These are phyloP conservation scores for Decapterus maruadsi DNA, from an alignment of 2,797 vertebrate species.

Conservation along the genomic window DNA sequence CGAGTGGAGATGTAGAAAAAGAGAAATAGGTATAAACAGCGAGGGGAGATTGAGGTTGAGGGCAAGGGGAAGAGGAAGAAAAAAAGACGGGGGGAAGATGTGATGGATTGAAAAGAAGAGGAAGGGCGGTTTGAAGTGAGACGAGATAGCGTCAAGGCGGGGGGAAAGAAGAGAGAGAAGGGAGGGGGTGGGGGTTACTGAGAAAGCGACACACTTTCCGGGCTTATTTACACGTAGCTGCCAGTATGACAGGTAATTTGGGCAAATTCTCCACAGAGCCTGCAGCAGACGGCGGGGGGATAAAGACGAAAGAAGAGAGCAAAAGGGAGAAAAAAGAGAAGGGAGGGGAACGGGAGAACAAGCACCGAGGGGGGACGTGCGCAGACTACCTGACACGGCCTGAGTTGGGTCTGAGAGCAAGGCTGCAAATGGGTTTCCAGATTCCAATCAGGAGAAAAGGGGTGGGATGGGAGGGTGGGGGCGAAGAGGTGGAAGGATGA, in stretches of 20 bases:
- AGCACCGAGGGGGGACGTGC: conserved; percentile 69
- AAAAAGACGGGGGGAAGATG: conserved; percentile 44
- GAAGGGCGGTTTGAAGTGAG: conserved; percentile 65
- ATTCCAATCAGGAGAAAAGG: conserved; percentile 82
- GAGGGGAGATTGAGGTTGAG: conserved; percentile 64
- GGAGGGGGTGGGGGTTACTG: conserved; percentile 15
- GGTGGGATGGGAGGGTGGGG: conserved; percentile 44
- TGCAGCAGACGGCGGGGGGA: conserved; percentile 81
- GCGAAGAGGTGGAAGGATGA: conserved; percentile 50
- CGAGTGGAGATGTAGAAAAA: conserved; percentile 38
- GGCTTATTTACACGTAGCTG: conserved; percentile 88
- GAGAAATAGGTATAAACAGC: conserved; percentile 52
- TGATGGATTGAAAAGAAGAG: conserved; percentile 72
- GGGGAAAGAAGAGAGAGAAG: background rate
- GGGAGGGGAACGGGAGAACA: conserved; percentile 30
- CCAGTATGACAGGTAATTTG: conserved; percentile 90
- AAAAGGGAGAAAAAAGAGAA: conserved; percentile 62
- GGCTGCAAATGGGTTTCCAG: conserved; percentile 83
- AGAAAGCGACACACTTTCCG: conserved; percentile 79
- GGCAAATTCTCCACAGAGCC: conserved; percentile 87
- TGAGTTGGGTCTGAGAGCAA: conserved; percentile 71
- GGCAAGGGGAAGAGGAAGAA: conserved; percentile 41
- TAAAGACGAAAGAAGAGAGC: conserved; percentile 80
- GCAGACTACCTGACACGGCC: conserved; percentile 79
- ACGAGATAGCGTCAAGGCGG: conserved; percentile 54